Evolutionary conservation across 1,140 invertebrate species (phyloP).

Genomic region (Drosophila ercepeae): DNA sequence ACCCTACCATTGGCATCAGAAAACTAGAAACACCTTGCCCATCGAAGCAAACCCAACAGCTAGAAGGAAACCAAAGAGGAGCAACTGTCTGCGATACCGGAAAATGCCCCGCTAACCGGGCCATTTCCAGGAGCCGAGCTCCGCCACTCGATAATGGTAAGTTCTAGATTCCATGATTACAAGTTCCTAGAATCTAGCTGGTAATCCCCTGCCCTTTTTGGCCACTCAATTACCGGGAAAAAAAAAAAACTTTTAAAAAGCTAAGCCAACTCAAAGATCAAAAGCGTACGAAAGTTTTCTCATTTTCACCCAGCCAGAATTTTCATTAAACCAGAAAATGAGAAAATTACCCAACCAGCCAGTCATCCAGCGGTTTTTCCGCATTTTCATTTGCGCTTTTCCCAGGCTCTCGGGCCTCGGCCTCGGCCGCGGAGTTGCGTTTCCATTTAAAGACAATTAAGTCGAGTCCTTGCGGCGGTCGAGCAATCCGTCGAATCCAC

Average conservation of each 20-base stretch:
- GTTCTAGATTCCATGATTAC: conserved; percentile 23
- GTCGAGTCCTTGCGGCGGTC: conserved; percentile 33
- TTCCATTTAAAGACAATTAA: conserved; percentile 75
- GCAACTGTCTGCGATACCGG: background rate
- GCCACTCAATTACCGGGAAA: conserved; percentile 4
- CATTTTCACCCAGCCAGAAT: conserved; percentile 68
- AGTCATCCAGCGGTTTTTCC: conserved; percentile 32
- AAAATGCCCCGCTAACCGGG: conserved; percentile 7
- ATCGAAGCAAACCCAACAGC: no score
- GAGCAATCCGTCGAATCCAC: conserved; percentile 19
- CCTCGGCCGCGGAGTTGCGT: conserved; percentile 10
- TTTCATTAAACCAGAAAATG: conserved; percentile 81
- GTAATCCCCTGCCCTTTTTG: background rate
- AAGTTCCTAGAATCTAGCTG: background rate
- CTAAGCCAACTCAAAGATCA: conserved; percentile 58
- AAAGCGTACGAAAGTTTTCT: conserved; percentile 67
- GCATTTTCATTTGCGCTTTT: conserved; percentile 40
- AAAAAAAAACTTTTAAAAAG: background rate
- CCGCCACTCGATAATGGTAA: conserved; percentile 27
- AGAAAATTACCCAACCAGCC: conserved; percentile 66
- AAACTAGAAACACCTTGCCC: background rate
- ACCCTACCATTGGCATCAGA: conserved; percentile 8
- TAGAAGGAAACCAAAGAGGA: background rate
- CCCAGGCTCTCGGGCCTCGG: conserved; percentile 19
- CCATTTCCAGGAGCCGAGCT: conserved; percentile 11